Conservation (phyloP, 2,797 vertebrate species). For the Aeoliscus strigatus region DNA sequence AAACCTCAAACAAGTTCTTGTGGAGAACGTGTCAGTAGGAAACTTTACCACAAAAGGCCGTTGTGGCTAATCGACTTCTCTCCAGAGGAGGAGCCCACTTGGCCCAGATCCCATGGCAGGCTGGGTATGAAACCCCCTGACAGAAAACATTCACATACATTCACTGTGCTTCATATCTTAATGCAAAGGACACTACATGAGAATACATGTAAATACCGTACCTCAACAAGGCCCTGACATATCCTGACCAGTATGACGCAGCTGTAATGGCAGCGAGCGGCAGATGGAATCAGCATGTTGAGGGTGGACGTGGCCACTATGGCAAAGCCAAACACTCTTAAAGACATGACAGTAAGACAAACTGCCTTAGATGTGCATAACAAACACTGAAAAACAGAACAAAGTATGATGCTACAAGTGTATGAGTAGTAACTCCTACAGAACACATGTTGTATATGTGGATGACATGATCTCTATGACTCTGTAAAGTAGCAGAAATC, state of each 20-base stretch:
- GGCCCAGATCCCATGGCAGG: conserved; percentile 96
- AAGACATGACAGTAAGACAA: conserved; percentile 27
- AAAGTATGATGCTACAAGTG: too few species aligned
- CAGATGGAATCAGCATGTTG: conserved; percentile 90
- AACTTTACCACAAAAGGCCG: conserved; percentile 90
- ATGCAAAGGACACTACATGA: too few species aligned
- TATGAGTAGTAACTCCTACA: too few species aligned
- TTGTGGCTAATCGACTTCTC: conserved; percentile 93
- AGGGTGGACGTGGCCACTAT: conserved; percentile 89
- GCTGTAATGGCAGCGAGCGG: conserved; percentile 87
- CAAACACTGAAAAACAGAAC: too few species aligned
- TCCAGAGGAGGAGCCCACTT: conserved; percentile 96
- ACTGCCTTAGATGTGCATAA: conserved; percentile 2
- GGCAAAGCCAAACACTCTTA: conserved; percentile 89
- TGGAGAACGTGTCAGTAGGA: neutral
- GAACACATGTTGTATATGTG: neutral
- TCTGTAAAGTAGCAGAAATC: too few species aligned
- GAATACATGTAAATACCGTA: conserved; percentile 40
- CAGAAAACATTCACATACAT: conserved; percentile 19
- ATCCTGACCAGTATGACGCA: conserved; percentile 91
- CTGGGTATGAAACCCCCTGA: conserved; percentile 95
- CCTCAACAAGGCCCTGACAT: conserved; percentile 91
- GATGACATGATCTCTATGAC: too few species aligned
- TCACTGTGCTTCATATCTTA: neutral
- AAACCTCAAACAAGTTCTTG: too few species aligned